A percentile compares a stretch with the other conserved stretches of the same genome.
Evolutionary conservation across 2,797 vertebrate species (phyloP).

Genomic region (Sylvilagus floridanus): DNA sequence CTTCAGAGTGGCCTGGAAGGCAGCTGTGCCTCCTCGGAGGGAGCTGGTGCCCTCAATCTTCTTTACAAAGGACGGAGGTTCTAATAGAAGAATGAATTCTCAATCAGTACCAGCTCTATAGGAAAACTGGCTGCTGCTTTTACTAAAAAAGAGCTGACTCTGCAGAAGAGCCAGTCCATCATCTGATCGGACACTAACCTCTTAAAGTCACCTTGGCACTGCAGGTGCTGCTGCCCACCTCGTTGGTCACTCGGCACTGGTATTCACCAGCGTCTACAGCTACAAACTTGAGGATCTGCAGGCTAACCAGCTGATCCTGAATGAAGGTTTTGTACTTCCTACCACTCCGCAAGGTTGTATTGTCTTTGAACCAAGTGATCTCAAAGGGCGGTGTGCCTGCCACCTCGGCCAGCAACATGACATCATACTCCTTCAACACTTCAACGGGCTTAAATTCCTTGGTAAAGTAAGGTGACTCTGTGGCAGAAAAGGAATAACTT

Average conservation of each 20-base stretch:
- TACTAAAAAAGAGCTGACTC: background rate
- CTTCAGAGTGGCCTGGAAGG: slow-evolving; percentile 94
- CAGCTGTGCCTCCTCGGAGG: slow-evolving; percentile 92
- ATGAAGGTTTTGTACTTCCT: slow-evolving; percentile 94
- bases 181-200: slow-evolving; percentile 92
- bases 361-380: slow-evolving; percentile 95
- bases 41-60: slow-evolving; percentile 95
- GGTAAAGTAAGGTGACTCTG: slow-evolving; percentile 95
- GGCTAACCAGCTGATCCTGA: slow-evolving; percentile 91
- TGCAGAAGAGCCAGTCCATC: background rate
- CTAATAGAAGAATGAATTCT: slow-evolving; percentile 87
- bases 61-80: slow-evolving; percentile 95
- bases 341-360: slow-evolving; percentile 94
- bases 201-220: slow-evolving; percentile 93
- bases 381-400: slow-evolving; percentile 95
- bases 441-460: slow-evolving; percentile 95
- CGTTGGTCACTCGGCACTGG: slow-evolving; percentile 95
- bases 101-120: slow-evolving; percentile 61
- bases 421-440: slow-evolving; percentile 95
- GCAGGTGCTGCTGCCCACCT: slow-evolving; percentile 94
- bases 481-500: slow-evolving; percentile 84
- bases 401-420: slow-evolving; percentile 93
- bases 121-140: slow-evolving; percentile 9
- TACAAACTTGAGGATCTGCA: slow-evolving; percentile 95
- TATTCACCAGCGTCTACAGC: slow-evolving; percentile 93